Conservation (phyloP, 2,113 vertebrate genomes). For the Damaliscus lunatus region DNA sequence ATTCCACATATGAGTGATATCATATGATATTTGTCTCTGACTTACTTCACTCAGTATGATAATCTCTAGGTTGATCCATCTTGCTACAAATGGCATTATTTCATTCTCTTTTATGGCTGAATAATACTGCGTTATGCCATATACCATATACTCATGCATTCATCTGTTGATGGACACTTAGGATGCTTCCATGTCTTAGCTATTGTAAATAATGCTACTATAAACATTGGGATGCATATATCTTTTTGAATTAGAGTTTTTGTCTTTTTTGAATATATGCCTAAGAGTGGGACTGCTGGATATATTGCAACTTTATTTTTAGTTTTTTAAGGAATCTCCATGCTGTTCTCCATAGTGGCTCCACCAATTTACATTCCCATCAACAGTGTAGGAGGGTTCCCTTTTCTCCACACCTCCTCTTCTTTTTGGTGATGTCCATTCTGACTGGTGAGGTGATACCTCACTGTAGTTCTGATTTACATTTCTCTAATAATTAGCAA, state of each 20-base stretch:
- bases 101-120: neutral
- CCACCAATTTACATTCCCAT: neutral
- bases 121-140: neutral
- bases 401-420: neutral
- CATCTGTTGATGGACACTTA: neutral
- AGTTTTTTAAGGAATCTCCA: neutral
- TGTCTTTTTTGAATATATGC: neutral
- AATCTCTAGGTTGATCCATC: neutral
- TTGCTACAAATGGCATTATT: neutral
- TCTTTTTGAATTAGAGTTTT: neutral
- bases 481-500: neutral
- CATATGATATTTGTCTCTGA: neutral
- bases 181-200: neutral
- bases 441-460: neutral
- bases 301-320: neutral
- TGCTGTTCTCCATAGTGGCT: neutral
- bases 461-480: neutral
- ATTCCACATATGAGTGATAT: neutral
- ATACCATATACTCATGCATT: neutral
- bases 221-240: neutral
- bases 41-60: neutral
- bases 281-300: neutral
- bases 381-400: neutral
- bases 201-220: neutral
- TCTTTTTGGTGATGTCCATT: neutral